Percentiles rank a stretch among this genome's conserved stretches.
These are phyloP conservation scores for Micrasema longulum DNA, from an alignment of 1,140 invertebrate genomes.

Conservation along the genomic window DNA sequence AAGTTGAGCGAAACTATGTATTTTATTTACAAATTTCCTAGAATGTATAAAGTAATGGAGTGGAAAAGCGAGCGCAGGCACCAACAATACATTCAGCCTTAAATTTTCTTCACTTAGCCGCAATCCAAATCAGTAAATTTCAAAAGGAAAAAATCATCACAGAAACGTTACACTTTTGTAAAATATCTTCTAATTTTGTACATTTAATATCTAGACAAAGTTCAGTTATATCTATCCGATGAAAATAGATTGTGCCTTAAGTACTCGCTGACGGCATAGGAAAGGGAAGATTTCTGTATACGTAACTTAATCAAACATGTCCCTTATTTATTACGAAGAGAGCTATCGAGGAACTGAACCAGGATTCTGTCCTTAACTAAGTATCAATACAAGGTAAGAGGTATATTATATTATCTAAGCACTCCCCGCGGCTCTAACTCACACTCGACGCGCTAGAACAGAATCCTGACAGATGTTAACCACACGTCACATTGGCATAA, in stretches of 20 bases:
- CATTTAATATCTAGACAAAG: conserved; percentile 26
- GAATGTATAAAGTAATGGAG: conserved; percentile 38
- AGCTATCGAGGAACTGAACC: conserved; percentile 6
- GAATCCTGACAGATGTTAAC: too few species aligned
- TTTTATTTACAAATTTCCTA: conserved; percentile 46
- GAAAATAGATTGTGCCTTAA: conserved; percentile 28
- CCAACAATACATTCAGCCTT: conserved; percentile 44
- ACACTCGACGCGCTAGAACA: too few species aligned
- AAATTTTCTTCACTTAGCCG: conserved; percentile 26
- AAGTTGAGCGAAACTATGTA: conserved; percentile 38
- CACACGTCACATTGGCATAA: too few species aligned
- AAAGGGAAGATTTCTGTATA: not conserved
- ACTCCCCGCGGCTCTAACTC: too few species aligned
- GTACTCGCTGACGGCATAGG: conserved; percentile 4
- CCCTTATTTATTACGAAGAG: conserved; percentile 2
- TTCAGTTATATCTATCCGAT: conserved; percentile 15
- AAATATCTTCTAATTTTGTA: conserved; percentile 33
- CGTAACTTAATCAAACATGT: not conserved
- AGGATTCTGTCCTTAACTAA: not conserved
- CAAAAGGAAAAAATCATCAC: conserved; percentile 43
- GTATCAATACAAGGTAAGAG: too few species aligned
- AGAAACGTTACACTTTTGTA: conserved; percentile 39
- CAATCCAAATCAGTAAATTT: conserved; percentile 39
- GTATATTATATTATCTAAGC: too few species aligned
- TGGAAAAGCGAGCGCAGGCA: conserved; percentile 43